Conservation (phyloP, 1,140 invertebrate genomes). For the Apis dorsata region DNA sequence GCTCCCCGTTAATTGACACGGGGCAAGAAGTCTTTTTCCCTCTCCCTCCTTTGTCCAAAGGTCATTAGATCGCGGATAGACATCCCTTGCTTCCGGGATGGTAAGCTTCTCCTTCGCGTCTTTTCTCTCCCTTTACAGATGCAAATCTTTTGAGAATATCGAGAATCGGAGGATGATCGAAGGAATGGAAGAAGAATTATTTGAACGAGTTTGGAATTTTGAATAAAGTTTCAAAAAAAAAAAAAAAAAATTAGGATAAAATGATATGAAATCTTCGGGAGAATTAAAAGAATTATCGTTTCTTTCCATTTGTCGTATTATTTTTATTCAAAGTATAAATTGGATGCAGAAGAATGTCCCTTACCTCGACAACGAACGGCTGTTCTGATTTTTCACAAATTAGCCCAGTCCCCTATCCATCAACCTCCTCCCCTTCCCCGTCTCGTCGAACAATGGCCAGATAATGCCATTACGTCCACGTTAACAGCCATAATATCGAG, state of each 20-base stretch:
- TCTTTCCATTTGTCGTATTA: too few relatives aligned
- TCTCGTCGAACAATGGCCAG: conserved; percentile 64
- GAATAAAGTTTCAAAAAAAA: too few relatives aligned
- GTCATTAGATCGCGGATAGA: conserved; percentile 41
- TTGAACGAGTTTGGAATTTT: too few relatives aligned
- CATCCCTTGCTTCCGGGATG: conserved; percentile 13
- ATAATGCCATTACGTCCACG: conserved; percentile 72
- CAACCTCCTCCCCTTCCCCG: conserved; percentile 33
- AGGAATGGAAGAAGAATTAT: too few relatives aligned
- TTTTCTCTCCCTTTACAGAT: background rate
- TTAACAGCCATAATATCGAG: conserved; percentile 72
- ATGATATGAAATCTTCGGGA: too few relatives aligned
- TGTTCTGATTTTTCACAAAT: conserved; percentile 62
- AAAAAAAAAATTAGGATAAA: too few relatives aligned
- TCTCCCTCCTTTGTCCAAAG: background rate
- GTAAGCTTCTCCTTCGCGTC: background rate
- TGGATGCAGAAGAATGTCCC: background rate
- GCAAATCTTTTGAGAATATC: background rate
- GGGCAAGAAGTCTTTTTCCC: conserved; percentile 15
- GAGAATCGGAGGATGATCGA: background rate
- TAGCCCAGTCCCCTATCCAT: conserved; percentile 33
- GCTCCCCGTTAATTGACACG: conserved; percentile 38
- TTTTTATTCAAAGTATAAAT: background rate
- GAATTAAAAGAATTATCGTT: too few relatives aligned
- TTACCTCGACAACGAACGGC: background rate